Evolutionary conservation across 2,888 invertebrate species (phyloP).

Genomic region (Actias luna): DNA sequence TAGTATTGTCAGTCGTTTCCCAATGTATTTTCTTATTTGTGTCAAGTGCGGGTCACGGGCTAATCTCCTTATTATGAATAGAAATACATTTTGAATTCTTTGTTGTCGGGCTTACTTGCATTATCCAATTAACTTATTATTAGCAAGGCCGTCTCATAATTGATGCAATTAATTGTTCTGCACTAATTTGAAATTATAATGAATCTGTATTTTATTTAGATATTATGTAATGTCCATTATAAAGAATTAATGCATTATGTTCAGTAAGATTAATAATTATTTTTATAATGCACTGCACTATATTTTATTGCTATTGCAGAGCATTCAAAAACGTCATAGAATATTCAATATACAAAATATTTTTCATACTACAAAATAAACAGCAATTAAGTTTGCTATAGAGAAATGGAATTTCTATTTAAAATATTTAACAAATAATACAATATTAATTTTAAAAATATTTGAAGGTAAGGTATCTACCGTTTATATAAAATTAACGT

Average conservation of each 20-base stretch:
- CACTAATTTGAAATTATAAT: slow-evolving; percentile 41
- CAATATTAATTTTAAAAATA: not conserved
- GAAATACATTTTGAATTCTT: slow-evolving; percentile 55
- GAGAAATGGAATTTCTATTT: not conserved
- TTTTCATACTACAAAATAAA: not conserved
- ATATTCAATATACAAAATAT: not conserved
- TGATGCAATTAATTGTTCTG: slow-evolving; percentile 43
- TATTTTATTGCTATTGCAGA: not conserved
- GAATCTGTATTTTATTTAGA: slow-evolving; percentile 36
- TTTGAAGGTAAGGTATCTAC: not conserved
- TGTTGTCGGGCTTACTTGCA: slow-evolving; percentile 45
- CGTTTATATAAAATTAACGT: too few relatives aligned
- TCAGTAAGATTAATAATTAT: not conserved
- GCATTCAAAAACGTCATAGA: not conserved
- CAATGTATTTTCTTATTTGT: slow-evolving; percentile 60
- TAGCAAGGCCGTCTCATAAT: slow-evolving; percentile 61
- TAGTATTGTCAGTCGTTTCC: slow-evolving; percentile 64
- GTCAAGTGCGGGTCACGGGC: slow-evolving; percentile 71
- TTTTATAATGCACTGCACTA: not conserved
- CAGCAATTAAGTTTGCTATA: not conserved
- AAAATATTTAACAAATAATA: not conserved
- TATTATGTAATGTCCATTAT: slow-evolving; percentile 1
- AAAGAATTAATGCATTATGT: not conserved
- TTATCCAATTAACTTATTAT: slow-evolving; percentile 54
- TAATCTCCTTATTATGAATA: slow-evolving; percentile 54